Evolutionary conservation across 2,113 vertebrate species (phyloP).

Genomic region (Pygathrix nemaeus): DNA sequence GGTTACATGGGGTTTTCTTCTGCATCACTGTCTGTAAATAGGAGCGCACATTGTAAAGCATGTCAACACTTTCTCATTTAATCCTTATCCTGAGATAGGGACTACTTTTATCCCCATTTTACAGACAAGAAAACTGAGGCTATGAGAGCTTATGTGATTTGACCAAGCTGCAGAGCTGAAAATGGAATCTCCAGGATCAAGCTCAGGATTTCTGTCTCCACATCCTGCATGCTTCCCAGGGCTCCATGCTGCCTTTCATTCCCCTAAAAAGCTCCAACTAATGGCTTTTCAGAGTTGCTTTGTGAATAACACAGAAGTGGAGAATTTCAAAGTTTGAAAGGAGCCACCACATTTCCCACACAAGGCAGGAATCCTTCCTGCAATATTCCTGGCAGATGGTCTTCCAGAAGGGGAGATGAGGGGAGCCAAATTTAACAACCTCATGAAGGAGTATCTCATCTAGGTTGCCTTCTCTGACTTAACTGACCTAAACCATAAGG

Average conservation of each 20-base stretch:
- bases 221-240: background rate
- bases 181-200: background rate
- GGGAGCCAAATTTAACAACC: background rate
- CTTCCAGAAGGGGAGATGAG: background rate
- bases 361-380: background rate
- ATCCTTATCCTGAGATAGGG: background rate
- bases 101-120: background rate
- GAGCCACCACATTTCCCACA: background rate
- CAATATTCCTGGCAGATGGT: background rate
- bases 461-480: background rate
- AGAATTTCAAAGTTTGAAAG: background rate
- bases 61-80: background rate
- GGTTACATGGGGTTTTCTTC: background rate
- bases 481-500: background rate
- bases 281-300: background rate
- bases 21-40: background rate
- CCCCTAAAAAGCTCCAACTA: background rate
- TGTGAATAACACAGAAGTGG: background rate
- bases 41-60: background rate
- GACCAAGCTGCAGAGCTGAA: background rate
- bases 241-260: background rate
- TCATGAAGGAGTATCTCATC: background rate
- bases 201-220: background rate
- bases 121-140: background rate
- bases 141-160: background rate